These are phyloP conservation scores for Diplodus sargus DNA, from an alignment of 2,797 vertebrate genomes.

Conservation along the genomic window DNA sequence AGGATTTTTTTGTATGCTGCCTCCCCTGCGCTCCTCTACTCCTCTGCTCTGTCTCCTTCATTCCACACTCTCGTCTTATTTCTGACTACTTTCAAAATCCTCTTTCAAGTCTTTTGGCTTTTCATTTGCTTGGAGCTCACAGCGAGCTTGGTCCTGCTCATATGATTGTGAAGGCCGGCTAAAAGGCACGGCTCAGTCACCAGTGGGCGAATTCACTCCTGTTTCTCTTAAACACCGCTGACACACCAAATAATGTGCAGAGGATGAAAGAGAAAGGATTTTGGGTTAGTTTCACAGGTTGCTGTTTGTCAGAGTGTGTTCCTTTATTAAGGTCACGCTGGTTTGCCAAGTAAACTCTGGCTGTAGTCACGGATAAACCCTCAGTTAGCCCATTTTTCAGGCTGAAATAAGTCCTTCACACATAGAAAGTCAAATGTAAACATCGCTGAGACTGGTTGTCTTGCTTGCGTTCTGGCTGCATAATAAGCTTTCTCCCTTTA, in stretches of 20 bases:
- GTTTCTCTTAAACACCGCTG: constrained; percentile 45
- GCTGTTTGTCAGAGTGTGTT: constrained; percentile 33
- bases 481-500: background rate
- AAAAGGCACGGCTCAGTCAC: constrained; percentile 54
- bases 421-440: background rate
- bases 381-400: background rate
- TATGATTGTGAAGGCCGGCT: constrained; percentile 57
- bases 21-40: constrained; percentile 3
- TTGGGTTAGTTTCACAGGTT: constrained; percentile 31
- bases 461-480: background rate
- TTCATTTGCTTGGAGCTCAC: constrained; percentile 58
- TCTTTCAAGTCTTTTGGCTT: constrained; percentile 59
- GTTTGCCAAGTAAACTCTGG: constrained; percentile 6
- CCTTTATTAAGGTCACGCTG: constrained; percentile 2
- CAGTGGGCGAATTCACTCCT: constrained; percentile 33
- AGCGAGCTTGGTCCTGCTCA: constrained; percentile 27
- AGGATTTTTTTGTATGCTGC: background rate
- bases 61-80: constrained; percentile 23
- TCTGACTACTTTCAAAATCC: constrained; percentile 35
- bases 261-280: constrained; percentile 42
- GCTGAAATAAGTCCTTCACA: background rate
- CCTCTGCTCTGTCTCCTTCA: constrained; percentile 2
- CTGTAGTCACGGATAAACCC: constrained; percentile 12
- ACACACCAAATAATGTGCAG: constrained; percentile 35
- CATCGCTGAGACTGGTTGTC: background rate